Evolutionary conservation across 2,113 vertebrate species (phyloP).

Genomic region (Salvelinus alpinus): DNA sequence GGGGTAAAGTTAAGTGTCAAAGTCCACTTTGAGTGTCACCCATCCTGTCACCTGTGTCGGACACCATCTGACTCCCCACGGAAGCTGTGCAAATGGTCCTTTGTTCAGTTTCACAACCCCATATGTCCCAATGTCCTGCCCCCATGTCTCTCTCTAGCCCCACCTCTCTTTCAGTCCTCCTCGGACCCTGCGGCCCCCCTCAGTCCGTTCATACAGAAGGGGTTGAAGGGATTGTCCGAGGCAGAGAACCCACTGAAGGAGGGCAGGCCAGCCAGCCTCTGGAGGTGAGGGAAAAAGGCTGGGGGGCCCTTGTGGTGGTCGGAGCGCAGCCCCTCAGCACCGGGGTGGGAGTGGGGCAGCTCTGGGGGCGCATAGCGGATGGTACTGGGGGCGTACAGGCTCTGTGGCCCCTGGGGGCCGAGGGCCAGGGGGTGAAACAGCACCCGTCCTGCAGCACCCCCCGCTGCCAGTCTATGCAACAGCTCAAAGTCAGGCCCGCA

Average conservation of each 20-base stretch:
- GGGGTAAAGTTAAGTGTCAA: constrained; percentile 18
- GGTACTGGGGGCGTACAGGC: constrained; percentile 84
- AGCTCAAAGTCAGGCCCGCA: constrained; percentile 77
- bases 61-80: not conserved
- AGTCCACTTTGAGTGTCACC: constrained; percentile 17
- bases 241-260: constrained; percentile 76
- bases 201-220: constrained; percentile 81
- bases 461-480: constrained; percentile 79
- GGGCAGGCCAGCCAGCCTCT: constrained; percentile 78
- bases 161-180: constrained; percentile 63
- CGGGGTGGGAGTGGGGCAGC: constrained; percentile 70
- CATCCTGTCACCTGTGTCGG: not conserved
- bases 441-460: constrained; percentile 75
- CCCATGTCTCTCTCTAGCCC: constrained; percentile 2
- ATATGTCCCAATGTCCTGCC: constrained; percentile 2
- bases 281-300: constrained; percentile 85
- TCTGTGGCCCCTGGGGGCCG: constrained; percentile 76
- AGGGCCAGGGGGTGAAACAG: constrained; percentile 82
- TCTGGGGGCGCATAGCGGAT: constrained; percentile 88
- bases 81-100: not conserved
- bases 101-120: not conserved
- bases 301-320: constrained; percentile 75
- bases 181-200: constrained; percentile 75
- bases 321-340: constrained; percentile 65
- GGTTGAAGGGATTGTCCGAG: constrained; percentile 70